Evolutionary conservation across 1,140 invertebrate species (phyloP).

Genomic region (Pseudomyrmex gracilis): DNA sequence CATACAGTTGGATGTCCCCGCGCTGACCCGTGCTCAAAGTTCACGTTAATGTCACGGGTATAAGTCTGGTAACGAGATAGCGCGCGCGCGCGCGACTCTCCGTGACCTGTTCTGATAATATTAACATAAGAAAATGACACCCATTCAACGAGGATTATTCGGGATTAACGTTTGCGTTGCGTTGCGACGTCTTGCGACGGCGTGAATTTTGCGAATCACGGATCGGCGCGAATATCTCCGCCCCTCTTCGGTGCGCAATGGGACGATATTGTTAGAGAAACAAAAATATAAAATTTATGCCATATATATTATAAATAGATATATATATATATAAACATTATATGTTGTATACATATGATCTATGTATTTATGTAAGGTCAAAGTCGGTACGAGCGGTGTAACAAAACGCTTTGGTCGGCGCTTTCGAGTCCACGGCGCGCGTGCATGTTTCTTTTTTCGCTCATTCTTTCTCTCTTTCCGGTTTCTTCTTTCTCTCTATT

Average conservation of each 20-base stretch:
- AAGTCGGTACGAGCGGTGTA: constrained; percentile 73
- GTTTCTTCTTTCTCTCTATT: constrained; percentile 25
- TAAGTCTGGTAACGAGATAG: constrained; percentile 44
- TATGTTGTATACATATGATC: background rate
- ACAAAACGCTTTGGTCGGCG: constrained; percentile 76
- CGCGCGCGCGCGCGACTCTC: background rate
- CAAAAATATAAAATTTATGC: constrained; percentile 44
- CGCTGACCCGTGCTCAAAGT: constrained; percentile 40
- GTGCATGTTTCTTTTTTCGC: constrained; percentile 70
- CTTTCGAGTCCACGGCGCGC: constrained; percentile 76
- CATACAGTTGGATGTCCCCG: constrained; percentile 24
- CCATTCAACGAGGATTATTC: background rate
- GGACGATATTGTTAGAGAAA: constrained; percentile 48
- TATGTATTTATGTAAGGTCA: constrained; percentile 43
- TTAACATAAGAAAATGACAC: constrained; percentile 49
- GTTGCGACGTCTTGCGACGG: constrained; percentile 1
- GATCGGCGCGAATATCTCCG: constrained; percentile 11
- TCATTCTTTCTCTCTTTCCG: constrained; percentile 48
- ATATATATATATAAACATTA: constrained; percentile 30
- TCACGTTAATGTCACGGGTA: constrained; percentile 26
- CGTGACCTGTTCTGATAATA: constrained; percentile 32
- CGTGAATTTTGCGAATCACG: constrained; percentile 41
- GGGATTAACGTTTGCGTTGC: constrained; percentile 16
- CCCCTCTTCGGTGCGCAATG: constrained; percentile 10
- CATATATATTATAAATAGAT: constrained; percentile 26